Evolutionary conservation across 2,797 vertebrate species (phyloP), one percentile per base, ranked within the genome.

Genomic region (Iguana delicatissima): DNA sequence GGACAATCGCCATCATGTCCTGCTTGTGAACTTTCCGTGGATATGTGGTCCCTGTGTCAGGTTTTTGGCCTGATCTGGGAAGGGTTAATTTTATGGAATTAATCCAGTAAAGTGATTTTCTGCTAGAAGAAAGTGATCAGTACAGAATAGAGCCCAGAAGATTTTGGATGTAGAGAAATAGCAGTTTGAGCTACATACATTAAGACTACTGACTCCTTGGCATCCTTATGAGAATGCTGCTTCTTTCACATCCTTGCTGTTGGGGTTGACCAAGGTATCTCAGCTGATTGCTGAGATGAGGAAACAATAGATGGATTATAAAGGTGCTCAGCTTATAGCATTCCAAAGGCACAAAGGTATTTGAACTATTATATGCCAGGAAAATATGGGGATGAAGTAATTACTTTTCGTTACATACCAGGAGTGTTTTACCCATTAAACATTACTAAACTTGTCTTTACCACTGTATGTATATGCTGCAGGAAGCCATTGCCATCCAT

Each of bases 361-460:
- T 69, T 72, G 18, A 89, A 50, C 73, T 46, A 50, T 67, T 72
- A 20, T 55, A 84, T 72, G 32, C 50, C 22, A 55, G 46, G 46
- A 50, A 80, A 22, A n/a, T 62, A 8, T 52, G 64, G 26, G 32
- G 67, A 57, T 85, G 22, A 79, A 85, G 6, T 20, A 22, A 4
- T 76, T 72, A 74, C 55, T n/a, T 89, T 77, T 46, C n/a, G 24
- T 69, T 26, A 29, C 52, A 1, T 88, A 29, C 46, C 29, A 69
- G 29, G 46, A 64, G 26, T 88, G 74, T 26, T 59, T 79, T 14
- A n/a, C 2, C n/a, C 72, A 55, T n/a, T 59, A 82, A 76, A 32
- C n/a, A 38, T 59, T 84, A 29, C 46, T 29, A 83, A 86, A 91
- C 57, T 26, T 32, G 35, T 85, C 85, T 55, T 77, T 79, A 50